A percentile compares a stretch with the other conserved stretches of the same genome.
Conservation (phyloP, 1,140 invertebrate genomes). For the Bombus confusus region DNA sequence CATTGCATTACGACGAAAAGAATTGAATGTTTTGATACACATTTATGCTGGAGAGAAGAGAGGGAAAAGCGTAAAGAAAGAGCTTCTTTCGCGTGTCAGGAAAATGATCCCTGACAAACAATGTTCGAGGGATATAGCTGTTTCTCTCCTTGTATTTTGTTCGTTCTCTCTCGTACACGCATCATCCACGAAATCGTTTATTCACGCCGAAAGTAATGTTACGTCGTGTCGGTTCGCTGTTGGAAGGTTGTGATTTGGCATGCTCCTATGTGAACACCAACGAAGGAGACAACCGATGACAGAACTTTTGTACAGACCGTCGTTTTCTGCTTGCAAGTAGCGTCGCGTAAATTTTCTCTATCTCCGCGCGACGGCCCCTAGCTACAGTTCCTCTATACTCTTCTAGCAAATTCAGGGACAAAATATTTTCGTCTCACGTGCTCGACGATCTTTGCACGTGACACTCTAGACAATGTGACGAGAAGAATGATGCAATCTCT, state of each 20-base stretch:
- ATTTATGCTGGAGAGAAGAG: background rate
- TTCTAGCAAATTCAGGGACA: constrained; percentile 56
- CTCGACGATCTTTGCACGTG: constrained; percentile 31
- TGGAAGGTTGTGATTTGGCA: constrained; percentile 49
- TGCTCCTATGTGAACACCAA: constrained; percentile 50
- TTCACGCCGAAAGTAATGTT: constrained; percentile 44
- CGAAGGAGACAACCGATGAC: constrained; percentile 48
- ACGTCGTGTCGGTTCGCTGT: constrained; percentile 31
- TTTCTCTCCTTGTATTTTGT: background rate
- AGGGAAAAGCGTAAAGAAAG: background rate
- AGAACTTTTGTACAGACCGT: constrained; percentile 34
- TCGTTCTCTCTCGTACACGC: background rate
- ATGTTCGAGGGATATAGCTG: too few species aligned
- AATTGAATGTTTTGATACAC: too few species aligned
- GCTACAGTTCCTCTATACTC: background rate
- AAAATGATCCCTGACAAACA: background rate
- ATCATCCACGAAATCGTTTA: constrained; percentile 1
- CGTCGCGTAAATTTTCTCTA: constrained; percentile 59
- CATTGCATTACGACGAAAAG: too few species aligned
- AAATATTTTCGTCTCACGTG: constrained; percentile 52
- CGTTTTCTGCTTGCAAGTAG: constrained; percentile 57
- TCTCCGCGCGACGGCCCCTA: background rate
- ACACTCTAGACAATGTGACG: constrained; percentile 38
- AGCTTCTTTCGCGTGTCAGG: background rate
- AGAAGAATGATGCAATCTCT: background rate